Base-by-base conservation (phyloP, 2,888 invertebrate genomes). In the Eilema caniola region DNA sequence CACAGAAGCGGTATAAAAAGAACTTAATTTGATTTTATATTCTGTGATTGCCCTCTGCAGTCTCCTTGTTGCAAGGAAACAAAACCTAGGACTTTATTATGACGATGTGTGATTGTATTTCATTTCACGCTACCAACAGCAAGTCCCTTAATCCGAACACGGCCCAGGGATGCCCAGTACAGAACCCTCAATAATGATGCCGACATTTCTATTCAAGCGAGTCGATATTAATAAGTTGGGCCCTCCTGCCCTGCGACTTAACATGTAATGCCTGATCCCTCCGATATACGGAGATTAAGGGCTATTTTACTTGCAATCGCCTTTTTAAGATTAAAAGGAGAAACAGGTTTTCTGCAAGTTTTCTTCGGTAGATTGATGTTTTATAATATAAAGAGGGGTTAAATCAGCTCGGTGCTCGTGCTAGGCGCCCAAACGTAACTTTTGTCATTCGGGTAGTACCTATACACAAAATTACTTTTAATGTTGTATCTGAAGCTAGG, bases 161-260 rank as follows among this genome's bases (percentile, higher is more conserved):
- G 28, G 62, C 20, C 60, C 62, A 78, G 73, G 77, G 75, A 80
- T 76, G 76, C 74, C 85, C 85, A 81, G 82, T 75, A 79, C 77
- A 83, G 78, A 79, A 75, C 78, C 79, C 81, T 79, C 81, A 83
- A 84, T 88, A 88, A 85, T 85, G 86, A 84, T 78, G 69, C 72
- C 80, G 77, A 81, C 85, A 85, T 84, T 84, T 86, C 88, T 83
- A 88, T 88, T 87, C 84, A 87, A 81, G 82, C 78, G 81, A 78
- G 80, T 78, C 81, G 85, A 85, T 86, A 88, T 88, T 88, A 88
- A 88, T 88, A 87, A 86, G 85, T 78, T 76, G 81, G 75, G 76
- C 82, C 84, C 79, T 75, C 69, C 69, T 63, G 72, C 77, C 79
- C 73, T 68, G 20, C 74, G 72, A 81, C 82, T 79, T 79, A 82